phyloP scores from a whole-genome alignment of 2,113 vertebrate genomes.

The Rhea americana region DNA sequence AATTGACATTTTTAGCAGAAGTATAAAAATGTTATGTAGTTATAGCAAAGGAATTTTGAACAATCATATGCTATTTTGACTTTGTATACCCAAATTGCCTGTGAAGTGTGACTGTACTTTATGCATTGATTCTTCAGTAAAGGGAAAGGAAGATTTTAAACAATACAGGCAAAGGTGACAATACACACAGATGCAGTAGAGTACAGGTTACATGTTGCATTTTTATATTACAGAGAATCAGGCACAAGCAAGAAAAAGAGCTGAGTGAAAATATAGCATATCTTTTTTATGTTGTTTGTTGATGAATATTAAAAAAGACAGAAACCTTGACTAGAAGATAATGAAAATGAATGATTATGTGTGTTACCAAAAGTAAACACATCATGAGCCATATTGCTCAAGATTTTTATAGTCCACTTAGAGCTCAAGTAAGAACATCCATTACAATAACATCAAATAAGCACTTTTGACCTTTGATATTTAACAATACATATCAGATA shows the following conservation, averaged over 20 bases:
- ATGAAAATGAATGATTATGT: background rate
- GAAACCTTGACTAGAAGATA: background rate
- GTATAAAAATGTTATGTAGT: background rate
- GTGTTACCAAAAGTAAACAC: background rate
- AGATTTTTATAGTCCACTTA: background rate
- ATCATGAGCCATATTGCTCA: background rate
- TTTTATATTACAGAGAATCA: background rate
- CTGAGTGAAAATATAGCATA: background rate
- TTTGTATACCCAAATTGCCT: background rate
- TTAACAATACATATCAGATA: background rate
- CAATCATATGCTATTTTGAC: accelerated
- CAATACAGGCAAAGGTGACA: background rate
- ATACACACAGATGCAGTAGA: background rate
- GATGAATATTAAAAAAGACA: background rate
- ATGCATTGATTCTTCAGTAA: background rate
- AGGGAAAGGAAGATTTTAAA: background rate
- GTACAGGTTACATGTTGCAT: background rate
- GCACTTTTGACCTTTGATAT: background rate
- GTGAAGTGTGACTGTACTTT: background rate
- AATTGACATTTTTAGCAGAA: background rate
- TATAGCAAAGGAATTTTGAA: background rate
- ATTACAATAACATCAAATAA: background rate
- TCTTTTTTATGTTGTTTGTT: background rate
- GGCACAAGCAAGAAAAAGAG: background rate
- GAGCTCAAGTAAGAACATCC: background rate